Evolutionary conservation across 2,113 vertebrate genomes (phyloP).

Genomic region (Corythoichthys haematopterus): DNA sequence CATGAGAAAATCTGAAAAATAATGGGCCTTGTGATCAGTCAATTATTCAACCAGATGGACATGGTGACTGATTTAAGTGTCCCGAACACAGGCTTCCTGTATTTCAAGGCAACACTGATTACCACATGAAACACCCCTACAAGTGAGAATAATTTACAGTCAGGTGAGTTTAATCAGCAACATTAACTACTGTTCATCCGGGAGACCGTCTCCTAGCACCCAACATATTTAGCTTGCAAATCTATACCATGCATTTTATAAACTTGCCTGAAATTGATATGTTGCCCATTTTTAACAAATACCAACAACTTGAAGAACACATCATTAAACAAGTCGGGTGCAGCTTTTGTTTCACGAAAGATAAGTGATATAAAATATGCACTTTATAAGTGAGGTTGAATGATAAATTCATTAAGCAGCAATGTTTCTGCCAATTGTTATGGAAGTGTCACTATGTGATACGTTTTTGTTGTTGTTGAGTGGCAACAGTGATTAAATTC

Average conservation of each 20-base stretch:
- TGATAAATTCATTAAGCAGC: not conserved
- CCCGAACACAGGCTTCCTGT: not conserved
- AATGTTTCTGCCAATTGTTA: not conserved
- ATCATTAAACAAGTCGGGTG: not conserved
- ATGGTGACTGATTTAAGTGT: not conserved
- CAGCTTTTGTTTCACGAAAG: not conserved
- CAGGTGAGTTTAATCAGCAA: not conserved
- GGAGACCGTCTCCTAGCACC: not conserved
- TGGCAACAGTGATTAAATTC: slow-evolving; percentile 57
- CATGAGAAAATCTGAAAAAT: not conserved
- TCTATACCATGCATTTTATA: not conserved
- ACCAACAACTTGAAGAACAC: not conserved
- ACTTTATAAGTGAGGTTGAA: not conserved
- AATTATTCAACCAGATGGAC: not conserved
- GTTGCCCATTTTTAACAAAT: not conserved
- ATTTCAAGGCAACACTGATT: not conserved
- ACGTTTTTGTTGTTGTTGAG: slow-evolving; percentile 36
- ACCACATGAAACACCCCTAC: not conserved
- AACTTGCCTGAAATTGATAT: not conserved
- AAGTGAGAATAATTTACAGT: not conserved
- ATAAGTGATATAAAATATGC: not conserved
- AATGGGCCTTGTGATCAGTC: not conserved
- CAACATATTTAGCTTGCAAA: not conserved
- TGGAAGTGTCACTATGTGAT: slow-evolving; percentile 2
- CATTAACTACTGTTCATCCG: not conserved